Evolutionary conservation across 2,113 vertebrate species (phyloP).

Genomic region (Embiotoca jacksoni): DNA sequence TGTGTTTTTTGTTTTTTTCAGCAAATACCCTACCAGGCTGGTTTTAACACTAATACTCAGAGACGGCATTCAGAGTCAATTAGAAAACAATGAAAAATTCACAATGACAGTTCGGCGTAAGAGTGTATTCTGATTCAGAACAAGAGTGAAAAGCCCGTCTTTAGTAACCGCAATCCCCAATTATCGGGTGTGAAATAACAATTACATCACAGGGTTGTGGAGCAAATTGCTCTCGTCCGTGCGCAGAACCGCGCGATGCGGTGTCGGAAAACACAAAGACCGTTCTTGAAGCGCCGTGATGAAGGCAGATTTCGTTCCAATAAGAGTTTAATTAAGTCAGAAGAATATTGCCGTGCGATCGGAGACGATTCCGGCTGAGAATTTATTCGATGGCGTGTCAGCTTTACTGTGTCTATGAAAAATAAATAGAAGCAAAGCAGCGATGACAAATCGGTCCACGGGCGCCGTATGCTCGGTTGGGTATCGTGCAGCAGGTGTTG

Average conservation of each 20-base stretch:
- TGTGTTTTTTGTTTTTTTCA: too few relatives aligned
- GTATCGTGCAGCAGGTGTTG: slow-evolving; percentile 49
- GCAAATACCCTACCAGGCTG: not conserved
- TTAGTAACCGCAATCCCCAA: slow-evolving; percentile 1
- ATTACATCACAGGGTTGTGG: not conserved
- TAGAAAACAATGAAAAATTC: slow-evolving; percentile 17
- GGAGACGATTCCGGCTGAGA: not conserved
- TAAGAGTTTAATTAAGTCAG: slow-evolving; percentile 26
- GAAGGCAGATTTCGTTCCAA: too few relatives aligned
- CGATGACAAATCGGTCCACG: slow-evolving; percentile 26
- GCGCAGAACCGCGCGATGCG: not conserved
- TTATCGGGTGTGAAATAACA: not conserved
- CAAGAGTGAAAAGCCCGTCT: not conserved
- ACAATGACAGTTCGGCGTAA: not conserved
- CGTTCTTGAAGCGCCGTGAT: not conserved
- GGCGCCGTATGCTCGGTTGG: not conserved
- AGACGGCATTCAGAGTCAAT: slow-evolving; percentile 23
- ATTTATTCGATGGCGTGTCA: slow-evolving; percentile 26
- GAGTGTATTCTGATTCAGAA: not conserved
- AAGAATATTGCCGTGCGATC: not conserved
- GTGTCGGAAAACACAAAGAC: not conserved
- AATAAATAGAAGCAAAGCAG: slow-evolving; percentile 20
- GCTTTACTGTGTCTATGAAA: slow-evolving; percentile 11
- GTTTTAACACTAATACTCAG: not conserved
- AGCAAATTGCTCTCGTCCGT: too few relatives aligned